Evolutionary conservation across 2,113 vertebrate species (phyloP), one percentile per base, ranked within the genome.

Genomic region (Labeo catla): DNA sequence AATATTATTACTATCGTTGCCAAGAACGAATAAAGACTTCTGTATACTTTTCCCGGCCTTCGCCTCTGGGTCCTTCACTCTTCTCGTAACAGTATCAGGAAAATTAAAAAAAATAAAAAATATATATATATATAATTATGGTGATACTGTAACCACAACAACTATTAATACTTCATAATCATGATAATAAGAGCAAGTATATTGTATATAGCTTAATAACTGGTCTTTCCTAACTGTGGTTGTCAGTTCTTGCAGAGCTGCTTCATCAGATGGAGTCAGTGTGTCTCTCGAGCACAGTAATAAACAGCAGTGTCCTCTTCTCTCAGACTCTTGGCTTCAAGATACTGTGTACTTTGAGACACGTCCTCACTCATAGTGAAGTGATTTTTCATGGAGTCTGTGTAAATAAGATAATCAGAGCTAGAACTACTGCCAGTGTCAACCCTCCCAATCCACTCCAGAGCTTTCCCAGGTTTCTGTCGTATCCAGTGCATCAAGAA

Each of bases 391-490:
- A 89, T 50, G 7, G 57, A 81, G 10, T 86, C 81, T 68, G 84
- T 57, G 36, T 74, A 23, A 63, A 0, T 23, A 8, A n/a, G 4
- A 8, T 12, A 0, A 50, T 2, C 1, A 52, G 61, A 65, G 10
- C 4, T 28, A 28, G 28, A 28, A 28, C 28, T 28, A 1, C 2
- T 2, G 2, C 28, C 28, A 28, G 28, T 28, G 28, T 28, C 2
- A 28, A 28, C 28, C 2, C 28, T 28, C 28, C 28, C 28, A 28
- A 28, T 28, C 28, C 28, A 28, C 28, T 86, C 81, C 57, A 89
- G 81, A 8, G 54, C 54, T 74, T 80, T 74, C 68, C 87, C 87
- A 23, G 74, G 81, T 78, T 83, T 84, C 84, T 88, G 84, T 15
- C 81, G 54, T 23, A 84, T 43, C 88, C 82, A 89, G 88, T 87